These are phyloP conservation scores for Phalanger gymnotis DNA, from an alignment of 2,797 vertebrate genomes.

Conservation along the genomic window DNA sequence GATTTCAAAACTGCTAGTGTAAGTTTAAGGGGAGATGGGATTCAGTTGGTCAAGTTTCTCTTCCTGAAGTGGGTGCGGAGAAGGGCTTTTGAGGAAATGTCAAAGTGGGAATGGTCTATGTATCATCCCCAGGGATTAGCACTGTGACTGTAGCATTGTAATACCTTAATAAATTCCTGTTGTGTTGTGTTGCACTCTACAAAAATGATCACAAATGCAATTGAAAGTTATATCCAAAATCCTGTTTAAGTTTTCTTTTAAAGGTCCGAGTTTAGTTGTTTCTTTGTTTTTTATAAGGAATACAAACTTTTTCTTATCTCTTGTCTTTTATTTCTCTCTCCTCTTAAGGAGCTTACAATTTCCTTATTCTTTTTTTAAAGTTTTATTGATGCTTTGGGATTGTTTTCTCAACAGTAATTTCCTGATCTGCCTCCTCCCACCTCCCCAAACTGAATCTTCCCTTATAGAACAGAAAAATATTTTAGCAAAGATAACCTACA, in stretches of 20 bases:
- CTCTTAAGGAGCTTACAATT: background rate
- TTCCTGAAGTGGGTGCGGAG: background rate
- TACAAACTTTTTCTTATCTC: background rate
- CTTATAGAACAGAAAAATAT: background rate
- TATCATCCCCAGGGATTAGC: background rate
- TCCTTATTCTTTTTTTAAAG: background rate
- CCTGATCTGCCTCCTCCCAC: background rate
- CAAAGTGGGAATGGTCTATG: background rate
- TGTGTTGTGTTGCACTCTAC: background rate
- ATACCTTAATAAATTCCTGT: background rate
- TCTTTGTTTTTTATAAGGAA: background rate
- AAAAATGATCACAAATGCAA: background rate
- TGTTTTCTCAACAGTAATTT: background rate
- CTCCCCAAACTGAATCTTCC: background rate
- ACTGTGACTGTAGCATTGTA: background rate
- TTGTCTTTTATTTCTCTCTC: background rate
- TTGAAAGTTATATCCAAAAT: background rate
- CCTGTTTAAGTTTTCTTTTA: background rate
- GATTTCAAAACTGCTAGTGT: background rate
- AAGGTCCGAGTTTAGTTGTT: background rate
- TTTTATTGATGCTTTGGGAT: background rate
- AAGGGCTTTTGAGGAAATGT: background rate
- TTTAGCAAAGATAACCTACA: background rate
- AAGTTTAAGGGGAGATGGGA: background rate
- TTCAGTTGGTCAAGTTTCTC: background rate